Conservation (phyloP, 2,888 invertebrate genomes). For the Phania funesta region DNA sequence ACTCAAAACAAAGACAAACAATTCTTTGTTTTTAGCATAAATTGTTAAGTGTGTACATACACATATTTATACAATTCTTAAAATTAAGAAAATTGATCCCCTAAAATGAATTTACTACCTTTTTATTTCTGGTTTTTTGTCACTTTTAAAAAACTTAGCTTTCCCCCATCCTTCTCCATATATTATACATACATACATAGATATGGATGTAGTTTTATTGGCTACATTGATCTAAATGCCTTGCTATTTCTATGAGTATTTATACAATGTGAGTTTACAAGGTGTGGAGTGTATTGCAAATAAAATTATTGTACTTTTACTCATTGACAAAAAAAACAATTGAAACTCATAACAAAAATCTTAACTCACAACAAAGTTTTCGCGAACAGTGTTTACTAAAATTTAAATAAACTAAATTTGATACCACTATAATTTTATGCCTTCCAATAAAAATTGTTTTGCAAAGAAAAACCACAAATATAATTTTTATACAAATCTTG, state of each 20-base stretch:
- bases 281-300: slow-evolving; percentile 20
- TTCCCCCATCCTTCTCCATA: too few species aligned
- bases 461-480: slow-evolving; percentile 5
- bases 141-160: too few species aligned
- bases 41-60: too few species aligned
- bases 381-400: not conserved
- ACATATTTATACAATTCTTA: too few species aligned
- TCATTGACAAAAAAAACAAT: slow-evolving; percentile 4
- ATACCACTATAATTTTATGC: not conserved
- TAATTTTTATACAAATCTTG: not conserved
- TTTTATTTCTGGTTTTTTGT: too few species aligned
- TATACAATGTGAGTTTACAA: slow-evolving; percentile 28
- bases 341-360: slow-evolving; percentile 55
- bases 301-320: slow-evolving; percentile 11
- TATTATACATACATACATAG: too few species aligned
- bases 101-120: too few species aligned
- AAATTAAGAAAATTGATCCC: too few species aligned
- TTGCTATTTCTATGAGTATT: slow-evolving; percentile 16
- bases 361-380: slow-evolving; percentile 40
- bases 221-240: not conserved
- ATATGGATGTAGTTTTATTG: not conserved
- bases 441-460: not conserved
- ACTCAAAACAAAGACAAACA: too few species aligned
- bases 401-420: not conserved
- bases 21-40: too few species aligned